Evolutionary conservation across 2,113 vertebrate genomes (phyloP).

Genomic region (Hoplias malabaricus): DNA sequence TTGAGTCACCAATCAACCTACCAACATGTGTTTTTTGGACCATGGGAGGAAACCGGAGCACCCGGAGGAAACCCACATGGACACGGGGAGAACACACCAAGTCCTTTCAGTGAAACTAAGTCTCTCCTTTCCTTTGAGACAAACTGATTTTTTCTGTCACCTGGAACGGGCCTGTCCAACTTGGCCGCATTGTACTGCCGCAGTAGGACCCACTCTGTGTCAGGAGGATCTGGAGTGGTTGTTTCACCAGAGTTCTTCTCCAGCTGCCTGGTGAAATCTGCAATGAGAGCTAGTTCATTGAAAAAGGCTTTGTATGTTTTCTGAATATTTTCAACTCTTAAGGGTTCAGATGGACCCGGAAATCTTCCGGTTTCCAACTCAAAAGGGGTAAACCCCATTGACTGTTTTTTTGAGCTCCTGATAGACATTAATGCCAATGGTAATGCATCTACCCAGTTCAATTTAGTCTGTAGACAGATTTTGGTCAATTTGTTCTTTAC

Average conservation of each 20-base stretch:
- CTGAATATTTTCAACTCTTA: not conserved
- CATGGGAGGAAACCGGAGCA: too few relatives aligned
- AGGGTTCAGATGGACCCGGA: not conserved
- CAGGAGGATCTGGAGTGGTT: fast-evolving
- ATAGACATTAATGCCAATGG: not conserved
- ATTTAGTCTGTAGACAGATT: constrained; percentile 26
- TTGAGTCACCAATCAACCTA: too few relatives aligned
- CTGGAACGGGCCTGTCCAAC: constrained; percentile 2
- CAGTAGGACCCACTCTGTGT: constrained; percentile 8
- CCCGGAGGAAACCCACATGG: too few relatives aligned
- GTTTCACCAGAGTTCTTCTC: too few relatives aligned
- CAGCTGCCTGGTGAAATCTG: not conserved
- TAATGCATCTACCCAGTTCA: not conserved
- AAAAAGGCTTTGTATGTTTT: not conserved
- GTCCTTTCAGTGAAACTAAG: constrained; percentile 25
- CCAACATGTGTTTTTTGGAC: too few relatives aligned
- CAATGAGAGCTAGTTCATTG: not conserved
- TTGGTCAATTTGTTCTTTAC: not conserved
- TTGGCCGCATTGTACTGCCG: constrained; percentile 14
- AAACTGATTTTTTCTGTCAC: constrained; percentile 8
- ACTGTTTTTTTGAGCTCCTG: not conserved
- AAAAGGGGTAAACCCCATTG: not conserved
- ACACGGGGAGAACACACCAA: too few relatives aligned
- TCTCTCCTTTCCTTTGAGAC: constrained; percentile 23
- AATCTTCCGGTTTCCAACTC: not conserved